These are phyloP conservation scores for Campylorhamphus procurvoides DNA, from an alignment of 2,113 vertebrate genomes.

Conservation along the genomic window DNA sequence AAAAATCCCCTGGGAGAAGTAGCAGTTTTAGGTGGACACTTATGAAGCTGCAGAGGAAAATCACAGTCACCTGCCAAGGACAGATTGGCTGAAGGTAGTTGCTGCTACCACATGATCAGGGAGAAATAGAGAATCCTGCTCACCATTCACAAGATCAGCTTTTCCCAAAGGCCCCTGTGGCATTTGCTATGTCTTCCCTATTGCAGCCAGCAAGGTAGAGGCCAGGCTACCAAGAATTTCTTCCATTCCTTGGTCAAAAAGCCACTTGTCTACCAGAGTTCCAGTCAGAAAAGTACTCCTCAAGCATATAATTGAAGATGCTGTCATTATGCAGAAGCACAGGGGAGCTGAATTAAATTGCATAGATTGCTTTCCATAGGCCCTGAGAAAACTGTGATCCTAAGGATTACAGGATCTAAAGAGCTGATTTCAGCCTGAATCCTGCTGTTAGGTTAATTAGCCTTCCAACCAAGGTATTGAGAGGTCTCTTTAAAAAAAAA, in stretches of 20 bases:
- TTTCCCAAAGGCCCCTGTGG: not conserved
- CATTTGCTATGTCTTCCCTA: not conserved
- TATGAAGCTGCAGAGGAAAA: not conserved
- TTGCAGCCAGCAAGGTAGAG: not conserved
- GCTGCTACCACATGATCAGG: not conserved
- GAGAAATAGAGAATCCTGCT: not conserved
- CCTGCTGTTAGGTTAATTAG: constrained; percentile 32
- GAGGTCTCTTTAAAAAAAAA: not conserved
- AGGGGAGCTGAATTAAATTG: not conserved
- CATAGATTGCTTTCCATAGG: not conserved
- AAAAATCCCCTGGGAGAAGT: not conserved
- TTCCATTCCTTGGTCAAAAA: not conserved
- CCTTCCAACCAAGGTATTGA: not conserved
- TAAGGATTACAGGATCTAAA: not conserved
- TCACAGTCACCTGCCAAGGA: not conserved
- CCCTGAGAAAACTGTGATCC: not conserved
- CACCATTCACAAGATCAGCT: not conserved
- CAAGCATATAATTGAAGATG: not conserved
- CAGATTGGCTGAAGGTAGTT: not conserved
- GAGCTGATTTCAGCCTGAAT: not conserved
- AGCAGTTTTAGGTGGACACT: not conserved
- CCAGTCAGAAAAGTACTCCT: not conserved
- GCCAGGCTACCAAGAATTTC: not conserved
- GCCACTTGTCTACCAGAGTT: not conserved
- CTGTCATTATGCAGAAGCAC: not conserved